phyloP scores from a whole-genome alignment of 2,888 invertebrate species.

The Fissipunctia ypsillon region DNA sequence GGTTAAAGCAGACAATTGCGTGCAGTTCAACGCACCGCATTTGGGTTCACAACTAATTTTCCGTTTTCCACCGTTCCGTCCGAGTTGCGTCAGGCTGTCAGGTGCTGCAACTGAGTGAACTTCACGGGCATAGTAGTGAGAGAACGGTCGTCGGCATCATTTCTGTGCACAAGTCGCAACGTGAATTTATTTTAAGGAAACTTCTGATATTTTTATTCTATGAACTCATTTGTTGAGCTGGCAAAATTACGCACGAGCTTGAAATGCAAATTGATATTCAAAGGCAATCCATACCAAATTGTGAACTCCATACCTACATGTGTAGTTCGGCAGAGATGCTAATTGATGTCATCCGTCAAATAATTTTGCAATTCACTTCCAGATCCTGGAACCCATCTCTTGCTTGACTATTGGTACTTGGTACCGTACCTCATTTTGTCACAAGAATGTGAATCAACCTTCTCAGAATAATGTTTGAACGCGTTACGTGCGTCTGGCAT shows the following conservation, averaged over 20 bases:
- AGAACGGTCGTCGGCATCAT: constrained; percentile 48
- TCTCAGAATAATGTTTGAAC: constrained; percentile 71
- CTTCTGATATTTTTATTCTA: constrained; percentile 55
- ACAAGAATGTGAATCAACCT: constrained; percentile 65
- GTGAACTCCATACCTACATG: constrained; percentile 14
- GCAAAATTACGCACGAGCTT: constrained; percentile 45
- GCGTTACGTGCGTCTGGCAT: constrained; percentile 68
- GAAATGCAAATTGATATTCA: constrained; percentile 48
- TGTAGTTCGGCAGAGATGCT: constrained; percentile 20
- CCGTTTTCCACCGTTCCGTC: constrained; percentile 85
- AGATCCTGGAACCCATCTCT: constrained; percentile 36
- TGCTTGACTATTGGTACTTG: constrained; percentile 8
- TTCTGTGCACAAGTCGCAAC: constrained; percentile 58
- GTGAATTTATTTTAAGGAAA: constrained; percentile 60
- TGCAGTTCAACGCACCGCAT: constrained; percentile 82
- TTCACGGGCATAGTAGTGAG: constrained; percentile 45
- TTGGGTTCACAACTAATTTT: constrained; percentile 81
- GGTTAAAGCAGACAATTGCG: constrained; percentile 74
- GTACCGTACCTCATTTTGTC: constrained; percentile 9
- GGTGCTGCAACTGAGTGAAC: constrained; percentile 60
- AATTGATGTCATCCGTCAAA: constrained; percentile 39
- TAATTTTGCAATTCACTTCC: constrained; percentile 31
- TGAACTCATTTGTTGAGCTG: constrained; percentile 53
- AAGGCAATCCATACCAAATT: constrained; percentile 13
- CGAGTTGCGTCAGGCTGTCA: constrained; percentile 74